Percentiles rank a stretch among this genome's conserved stretches.
phyloP scores from a whole-genome alignment of 2,888 invertebrate genomes.

The Drosophila algonquin region DNA sequence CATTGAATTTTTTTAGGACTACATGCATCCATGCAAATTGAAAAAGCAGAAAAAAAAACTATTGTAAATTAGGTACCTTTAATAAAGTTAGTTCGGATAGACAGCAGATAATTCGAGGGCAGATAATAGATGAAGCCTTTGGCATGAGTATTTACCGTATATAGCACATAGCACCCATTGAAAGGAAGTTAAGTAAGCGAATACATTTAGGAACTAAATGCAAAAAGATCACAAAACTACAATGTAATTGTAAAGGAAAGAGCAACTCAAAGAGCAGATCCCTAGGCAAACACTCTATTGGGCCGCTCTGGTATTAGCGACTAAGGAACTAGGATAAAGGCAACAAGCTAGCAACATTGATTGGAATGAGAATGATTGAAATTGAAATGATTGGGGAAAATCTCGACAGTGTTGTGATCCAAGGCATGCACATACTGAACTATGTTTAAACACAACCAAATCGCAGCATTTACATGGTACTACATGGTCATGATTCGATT shows the following conservation, averaged over 20 bases:
- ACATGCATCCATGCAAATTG: neutral
- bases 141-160: conserved; percentile 42
- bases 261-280: conserved; percentile 31
- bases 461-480: conserved; percentile 39
- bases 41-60: conserved; percentile 60
- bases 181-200: conserved; percentile 23
- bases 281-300: conserved; percentile 9
- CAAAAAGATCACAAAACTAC: conserved; percentile 61
- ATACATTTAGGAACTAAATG: conserved; percentile 55
- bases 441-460: conserved; percentile 52
- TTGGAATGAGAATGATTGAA: conserved; percentile 23
- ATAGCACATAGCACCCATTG: conserved; percentile 51
- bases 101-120: conserved; percentile 29
- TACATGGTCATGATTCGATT: conserved; percentile 20
- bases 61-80: conserved; percentile 84
- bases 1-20: conserved; percentile 8
- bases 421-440: conserved; percentile 71
- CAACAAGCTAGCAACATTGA: conserved; percentile 53
- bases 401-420: conserved; percentile 84
- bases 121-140: conserved; percentile 28
- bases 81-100: conserved; percentile 49
- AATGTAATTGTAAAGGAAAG: conserved; percentile 73
- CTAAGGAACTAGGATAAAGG: conserved; percentile 48
- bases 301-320: conserved; percentile 40
- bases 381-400: conserved; percentile 44